Evolutionary conservation across 2,888 invertebrate genomes (phyloP), one percentile per base, ranked within the genome.

Genomic region (Rhamnusium bicolor): DNA sequence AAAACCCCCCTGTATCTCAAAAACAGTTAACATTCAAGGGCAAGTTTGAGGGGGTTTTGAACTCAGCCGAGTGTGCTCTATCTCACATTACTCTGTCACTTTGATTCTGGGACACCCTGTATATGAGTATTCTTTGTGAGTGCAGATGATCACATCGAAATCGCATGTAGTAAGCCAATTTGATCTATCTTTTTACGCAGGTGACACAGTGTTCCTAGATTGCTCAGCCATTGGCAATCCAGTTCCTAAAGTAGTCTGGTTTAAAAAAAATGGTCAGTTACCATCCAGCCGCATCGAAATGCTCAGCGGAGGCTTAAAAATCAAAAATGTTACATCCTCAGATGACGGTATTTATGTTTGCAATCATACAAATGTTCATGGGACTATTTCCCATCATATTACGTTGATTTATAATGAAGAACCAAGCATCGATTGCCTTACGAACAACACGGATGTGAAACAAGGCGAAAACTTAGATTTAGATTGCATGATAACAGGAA

Each of bases 291-390:
- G 92, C 8, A 90, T 90, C 0, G 87, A 88, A 14, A 86, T 89
- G 66, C 86, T 91, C 0, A 85, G 89, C 4, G 92, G 91, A 71
- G 93, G 93, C 0, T 86, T 94, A 14, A 89, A 89, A 75, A 91
- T 94, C 58, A 85, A 87, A 16, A 90, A 92, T 80, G 90, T 93
- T 0, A 89, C 89, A 29, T 88, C 90, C 0, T 87, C 89, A 8
- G 94, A 94, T 85, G 91, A 94, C 86, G 97, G 96, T 1, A 90
- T 93, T 1, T 97, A 97, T 85, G 91, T 94, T 12, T 97, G 97
- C 84, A 90, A 92, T 46, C 91, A 94, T 75, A 92, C 90, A 77
- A 95, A 94, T 88, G 90, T 90, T 6, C 77, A 81, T n/a, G 88
- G 87, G 12, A 82, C 81, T 2, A 70, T 86, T 70, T 87, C 90